A percentile compares a stretch with the other conserved stretches of the same genome.
These are phyloP conservation scores for Falco berigora DNA, from an alignment of 2,797 vertebrate species.

Conservation along the genomic window DNA sequence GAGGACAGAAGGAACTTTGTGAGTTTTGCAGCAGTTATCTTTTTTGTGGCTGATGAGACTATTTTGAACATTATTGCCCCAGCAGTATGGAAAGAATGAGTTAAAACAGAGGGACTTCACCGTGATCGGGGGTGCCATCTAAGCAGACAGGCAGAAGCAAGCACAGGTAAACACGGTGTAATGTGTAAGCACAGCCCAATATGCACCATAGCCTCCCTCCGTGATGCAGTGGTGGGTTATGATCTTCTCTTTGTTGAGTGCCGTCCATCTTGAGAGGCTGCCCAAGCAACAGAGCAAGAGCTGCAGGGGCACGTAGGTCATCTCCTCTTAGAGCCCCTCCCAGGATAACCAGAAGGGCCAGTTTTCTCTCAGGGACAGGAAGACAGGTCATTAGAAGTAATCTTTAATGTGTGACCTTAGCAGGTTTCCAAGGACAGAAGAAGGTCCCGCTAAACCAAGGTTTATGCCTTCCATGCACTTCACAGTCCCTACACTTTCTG, in stretches of 20 bases:
- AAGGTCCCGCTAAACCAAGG: neutral
- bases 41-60: neutral
- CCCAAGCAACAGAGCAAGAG: neutral
- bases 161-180: neutral
- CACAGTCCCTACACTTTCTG: neutral
- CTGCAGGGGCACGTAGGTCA: neutral
- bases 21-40: neutral
- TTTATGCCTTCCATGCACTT: neutral
- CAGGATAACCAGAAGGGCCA: neutral
- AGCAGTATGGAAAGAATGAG: accelerated
- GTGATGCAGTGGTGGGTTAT: neutral
- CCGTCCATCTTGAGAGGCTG: neutral
- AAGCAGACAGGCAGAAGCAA: neutral
- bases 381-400: neutral
- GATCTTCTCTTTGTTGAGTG: neutral
- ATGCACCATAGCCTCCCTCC: neutral
- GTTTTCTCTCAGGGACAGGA: neutral
- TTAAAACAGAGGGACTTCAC: neutral
- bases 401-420: neutral
- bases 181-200: neutral
- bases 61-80: neutral
- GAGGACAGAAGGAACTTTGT: neutral
- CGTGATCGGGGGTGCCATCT: accelerated
- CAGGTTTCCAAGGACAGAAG: neutral
- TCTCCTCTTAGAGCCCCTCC: neutral